Evolutionary conservation across 2,888 invertebrate species (phyloP).

Genomic region (Carterocephalus palaemon): DNA sequence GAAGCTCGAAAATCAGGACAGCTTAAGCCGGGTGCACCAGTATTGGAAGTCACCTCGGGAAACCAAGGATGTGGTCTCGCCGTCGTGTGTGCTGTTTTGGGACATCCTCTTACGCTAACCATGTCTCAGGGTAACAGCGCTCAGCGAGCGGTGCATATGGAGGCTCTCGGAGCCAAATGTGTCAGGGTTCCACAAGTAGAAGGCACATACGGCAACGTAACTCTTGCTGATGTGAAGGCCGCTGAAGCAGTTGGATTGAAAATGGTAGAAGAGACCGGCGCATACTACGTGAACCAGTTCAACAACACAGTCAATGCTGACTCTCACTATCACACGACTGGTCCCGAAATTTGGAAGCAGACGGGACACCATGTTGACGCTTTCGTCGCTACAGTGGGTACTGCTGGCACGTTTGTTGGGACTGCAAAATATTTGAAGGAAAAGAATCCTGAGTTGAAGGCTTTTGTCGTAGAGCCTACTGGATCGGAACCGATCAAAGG

Average conservation of each 20-base stretch:
- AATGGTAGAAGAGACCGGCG: constrained; percentile 52
- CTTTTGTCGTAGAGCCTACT: constrained; percentile 63
- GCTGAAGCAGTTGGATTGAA: constrained; percentile 57
- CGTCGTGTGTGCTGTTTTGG: constrained; percentile 65
- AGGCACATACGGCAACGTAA: constrained; percentile 68
- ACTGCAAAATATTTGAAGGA: constrained; percentile 64
- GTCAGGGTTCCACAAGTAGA: constrained; percentile 66
- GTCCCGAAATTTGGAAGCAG: constrained; percentile 71
- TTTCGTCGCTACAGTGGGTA: constrained; percentile 65
- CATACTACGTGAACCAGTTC: constrained; percentile 67
- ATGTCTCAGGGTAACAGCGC: constrained; percentile 71
- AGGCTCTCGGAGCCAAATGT: constrained; percentile 67
- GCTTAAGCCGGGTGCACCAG: constrained; percentile 55
- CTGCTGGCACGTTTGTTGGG: constrained; percentile 65
- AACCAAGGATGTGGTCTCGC: constrained; percentile 72
- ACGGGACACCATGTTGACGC: constrained; percentile 66
- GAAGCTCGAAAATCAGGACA: constrained; percentile 51
- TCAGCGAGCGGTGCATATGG: constrained; percentile 69
- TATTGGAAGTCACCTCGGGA: constrained; percentile 67
- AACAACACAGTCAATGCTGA: constrained; percentile 54
- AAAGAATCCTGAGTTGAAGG: constrained; percentile 51
- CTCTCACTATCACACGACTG: constrained; percentile 64
- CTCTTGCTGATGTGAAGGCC: constrained; percentile 58
- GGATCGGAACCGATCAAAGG: constrained; percentile 68
- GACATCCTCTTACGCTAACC: constrained; percentile 62